Percentiles rank a stretch among this genome's conserved stretches.
Evolutionary conservation across 2,113 vertebrate genomes (phyloP).

Genomic region (Chloroceryle aenea): DNA sequence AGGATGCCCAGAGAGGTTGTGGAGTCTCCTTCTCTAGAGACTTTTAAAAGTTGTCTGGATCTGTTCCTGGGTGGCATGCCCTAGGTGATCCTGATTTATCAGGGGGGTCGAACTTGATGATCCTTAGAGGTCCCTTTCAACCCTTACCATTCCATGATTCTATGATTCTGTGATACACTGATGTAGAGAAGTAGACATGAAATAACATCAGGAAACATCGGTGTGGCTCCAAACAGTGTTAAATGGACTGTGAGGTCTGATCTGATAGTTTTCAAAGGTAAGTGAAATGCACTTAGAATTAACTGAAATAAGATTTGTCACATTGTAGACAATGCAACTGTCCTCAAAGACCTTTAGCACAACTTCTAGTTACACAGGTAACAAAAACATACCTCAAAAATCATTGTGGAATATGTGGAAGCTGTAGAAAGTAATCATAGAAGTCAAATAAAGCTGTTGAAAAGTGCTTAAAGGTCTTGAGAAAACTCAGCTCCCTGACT

Average conservation of each 20-base stretch:
- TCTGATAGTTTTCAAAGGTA: not conserved
- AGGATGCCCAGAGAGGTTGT: too few species aligned
- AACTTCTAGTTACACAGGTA: not conserved
- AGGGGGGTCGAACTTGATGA: too few species aligned
- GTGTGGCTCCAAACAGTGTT: not conserved
- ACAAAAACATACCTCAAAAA: not conserved
- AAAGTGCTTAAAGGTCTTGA: not conserved
- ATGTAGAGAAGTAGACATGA: not conserved
- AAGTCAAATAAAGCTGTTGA: not conserved
- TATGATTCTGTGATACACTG: not conserved
- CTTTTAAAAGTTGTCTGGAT: too few species aligned
- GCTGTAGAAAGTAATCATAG: not conserved
- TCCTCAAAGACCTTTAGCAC: not conserved
- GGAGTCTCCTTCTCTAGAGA: too few species aligned
- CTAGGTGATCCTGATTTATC: too few species aligned
- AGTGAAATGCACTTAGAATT: not conserved
- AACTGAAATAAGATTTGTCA: not conserved
- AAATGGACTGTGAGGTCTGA: not conserved
- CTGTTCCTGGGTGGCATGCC: too few species aligned
- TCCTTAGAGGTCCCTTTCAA: too few species aligned
- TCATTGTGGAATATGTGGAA: not conserved
- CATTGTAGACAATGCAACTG: not conserved
- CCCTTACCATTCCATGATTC: too few species aligned
- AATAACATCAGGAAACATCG: not conserved
- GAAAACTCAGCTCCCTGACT: not conserved